Percentiles rank a stretch among this genome's conserved stretches.
phyloP scores from a whole-genome alignment of 2,888 invertebrate species.

The Ariolimax columbianus region DNA sequence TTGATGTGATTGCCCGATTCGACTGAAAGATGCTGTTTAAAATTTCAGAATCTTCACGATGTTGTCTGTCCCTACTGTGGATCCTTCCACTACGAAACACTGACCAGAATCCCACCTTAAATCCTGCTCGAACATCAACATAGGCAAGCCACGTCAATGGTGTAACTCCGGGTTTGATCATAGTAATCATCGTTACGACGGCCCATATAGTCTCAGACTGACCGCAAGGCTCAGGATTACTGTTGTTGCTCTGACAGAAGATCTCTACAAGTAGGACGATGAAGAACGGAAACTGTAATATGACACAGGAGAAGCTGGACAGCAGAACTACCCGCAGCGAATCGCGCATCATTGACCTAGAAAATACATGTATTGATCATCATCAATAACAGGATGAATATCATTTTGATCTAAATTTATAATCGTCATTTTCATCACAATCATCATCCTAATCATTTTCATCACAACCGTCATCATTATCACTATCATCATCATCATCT shows the following conservation, averaged over 20 bases:
- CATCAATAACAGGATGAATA: too few relatives aligned
- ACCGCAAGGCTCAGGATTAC: conserved; percentile 25
- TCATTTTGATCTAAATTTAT: too few relatives aligned
- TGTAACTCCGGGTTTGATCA: conserved; percentile 54
- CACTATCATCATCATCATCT: too few relatives aligned
- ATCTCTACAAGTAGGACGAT: conserved; percentile 48
- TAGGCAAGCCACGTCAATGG: conserved; percentile 54
- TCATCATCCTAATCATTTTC: too few relatives aligned
- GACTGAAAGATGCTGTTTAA: background rate
- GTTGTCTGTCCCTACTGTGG: background rate
- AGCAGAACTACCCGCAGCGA: conserved; percentile 50
- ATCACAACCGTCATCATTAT: too few relatives aligned
- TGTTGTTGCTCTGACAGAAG: conserved; percentile 42
- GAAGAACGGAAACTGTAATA: conserved; percentile 55
- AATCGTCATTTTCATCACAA: too few relatives aligned
- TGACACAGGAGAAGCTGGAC: conserved; percentile 50
- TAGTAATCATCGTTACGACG: conserved; percentile 45
- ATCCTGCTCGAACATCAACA: conserved; percentile 50
- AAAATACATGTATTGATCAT: background rate
- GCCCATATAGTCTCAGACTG: conserved; percentile 52
- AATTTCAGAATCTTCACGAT: background rate
- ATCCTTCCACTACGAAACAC: background rate
- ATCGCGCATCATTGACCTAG: conserved; percentile 28
- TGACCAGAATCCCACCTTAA: conserved; percentile 21
- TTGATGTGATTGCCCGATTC: background rate